These are phyloP conservation scores for Tursiops truncatus DNA, from an alignment of 2,113 vertebrate species.

Conservation along the genomic window DNA sequence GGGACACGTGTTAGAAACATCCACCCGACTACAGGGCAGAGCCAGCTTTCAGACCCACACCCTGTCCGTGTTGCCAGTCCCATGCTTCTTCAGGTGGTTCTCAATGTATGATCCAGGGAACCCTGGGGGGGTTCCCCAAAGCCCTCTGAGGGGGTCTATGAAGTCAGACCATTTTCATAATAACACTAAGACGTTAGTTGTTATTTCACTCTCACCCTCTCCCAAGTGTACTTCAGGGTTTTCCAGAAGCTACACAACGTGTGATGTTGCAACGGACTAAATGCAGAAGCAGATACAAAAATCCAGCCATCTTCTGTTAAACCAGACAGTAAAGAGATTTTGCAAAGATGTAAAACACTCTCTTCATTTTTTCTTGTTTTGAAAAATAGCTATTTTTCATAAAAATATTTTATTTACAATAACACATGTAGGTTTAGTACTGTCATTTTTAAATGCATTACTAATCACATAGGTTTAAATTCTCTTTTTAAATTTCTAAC, in stretches of 20 bases:
- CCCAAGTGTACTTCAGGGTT: not conserved
- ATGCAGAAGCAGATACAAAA: accelerated
- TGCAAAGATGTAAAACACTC: not conserved
- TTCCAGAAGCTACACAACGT: no score
- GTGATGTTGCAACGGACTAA: no score
- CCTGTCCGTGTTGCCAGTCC: no score
- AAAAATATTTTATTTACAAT: not conserved
- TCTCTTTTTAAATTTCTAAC: not conserved
- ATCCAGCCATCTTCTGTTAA: no score
- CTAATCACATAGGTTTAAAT: not conserved
- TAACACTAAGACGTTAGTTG: not conserved
- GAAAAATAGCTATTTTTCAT: not conserved
- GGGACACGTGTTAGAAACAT: not conserved
- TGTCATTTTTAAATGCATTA: not conserved
- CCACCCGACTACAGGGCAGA: not conserved
- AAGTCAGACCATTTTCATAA: no score
- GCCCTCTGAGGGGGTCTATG: no score
- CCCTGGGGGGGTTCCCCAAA: not conserved
- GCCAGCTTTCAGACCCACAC: not conserved
- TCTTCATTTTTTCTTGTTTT: not conserved
- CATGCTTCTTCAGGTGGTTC: not conserved
- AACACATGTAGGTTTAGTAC: not conserved
- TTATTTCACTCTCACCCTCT: not conserved
- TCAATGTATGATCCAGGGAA: not conserved
- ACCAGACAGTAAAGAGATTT: no score